phyloP scores from a whole-genome alignment of 2,888 invertebrate genomes.

The Eudemis profundana region DNA sequence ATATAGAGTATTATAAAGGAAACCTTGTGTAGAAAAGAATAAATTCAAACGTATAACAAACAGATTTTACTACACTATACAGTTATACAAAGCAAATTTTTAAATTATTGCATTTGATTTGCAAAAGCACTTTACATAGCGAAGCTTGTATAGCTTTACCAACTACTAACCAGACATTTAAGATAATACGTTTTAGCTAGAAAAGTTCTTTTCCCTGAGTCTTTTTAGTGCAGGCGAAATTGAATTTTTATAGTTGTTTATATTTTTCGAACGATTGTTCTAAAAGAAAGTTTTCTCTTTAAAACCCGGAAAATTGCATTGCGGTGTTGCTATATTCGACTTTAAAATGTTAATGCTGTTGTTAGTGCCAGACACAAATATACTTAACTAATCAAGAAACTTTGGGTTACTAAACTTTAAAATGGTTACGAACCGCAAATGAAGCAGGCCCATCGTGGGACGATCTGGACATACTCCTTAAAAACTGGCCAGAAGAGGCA shows the following conservation, averaged over 20 bases:
- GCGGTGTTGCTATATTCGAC: conserved; percentile 20
- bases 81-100: too few relatives aligned
- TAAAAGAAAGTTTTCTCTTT: conserved; percentile 28
- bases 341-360: conserved; percentile 36
- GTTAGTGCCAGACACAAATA: neutral
- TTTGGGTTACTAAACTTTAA: too few relatives aligned
- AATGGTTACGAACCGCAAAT: too few relatives aligned
- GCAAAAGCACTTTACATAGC: too few relatives aligned
- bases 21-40: too few relatives aligned
- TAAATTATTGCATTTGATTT: too few relatives aligned
- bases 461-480: too few relatives aligned
- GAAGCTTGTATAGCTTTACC: conserved; percentile 1
- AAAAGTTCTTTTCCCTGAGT: conserved; percentile 29
- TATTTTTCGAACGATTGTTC: conserved; percentile 31
- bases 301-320: conserved; percentile 23
- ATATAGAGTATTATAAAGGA: too few relatives aligned
- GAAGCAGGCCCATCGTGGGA: too few relatives aligned
- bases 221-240: conserved; percentile 38
- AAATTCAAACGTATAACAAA: too few relatives aligned
- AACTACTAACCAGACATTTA: conserved; percentile 7
- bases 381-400: neutral
- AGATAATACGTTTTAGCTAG: conserved; percentile 23
- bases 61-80: too few relatives aligned
- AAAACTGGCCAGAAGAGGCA: too few relatives aligned
- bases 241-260: conserved; percentile 34